phyloP scores from a whole-genome alignment of 2,888 invertebrate species.

The Amphiduros pacificus region DNA sequence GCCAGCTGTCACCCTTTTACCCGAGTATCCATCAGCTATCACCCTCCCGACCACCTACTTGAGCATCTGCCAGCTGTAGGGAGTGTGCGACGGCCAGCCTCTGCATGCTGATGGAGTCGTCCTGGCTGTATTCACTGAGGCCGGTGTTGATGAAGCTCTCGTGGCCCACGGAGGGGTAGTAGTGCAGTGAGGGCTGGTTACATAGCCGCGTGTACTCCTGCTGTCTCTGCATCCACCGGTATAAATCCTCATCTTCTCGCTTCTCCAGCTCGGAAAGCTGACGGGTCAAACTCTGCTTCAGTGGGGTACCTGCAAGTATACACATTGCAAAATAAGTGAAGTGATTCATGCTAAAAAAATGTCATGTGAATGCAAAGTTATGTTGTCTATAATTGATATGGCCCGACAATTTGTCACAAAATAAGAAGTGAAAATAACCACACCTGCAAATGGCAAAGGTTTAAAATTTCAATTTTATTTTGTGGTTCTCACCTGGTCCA shows the following conservation, averaged over 20 bases:
- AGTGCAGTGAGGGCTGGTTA: constrained; percentile 23
- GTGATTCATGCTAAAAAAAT: no score
- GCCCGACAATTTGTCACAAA: no score
- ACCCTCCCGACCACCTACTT: no score
- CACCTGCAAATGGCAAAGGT: no score
- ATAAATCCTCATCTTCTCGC: constrained; percentile 76
- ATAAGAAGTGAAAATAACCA: no score
- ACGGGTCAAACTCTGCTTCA: constrained; percentile 29
- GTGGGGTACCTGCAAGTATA: constrained; percentile 34
- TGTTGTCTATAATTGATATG: no score
- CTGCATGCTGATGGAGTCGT: constrained; percentile 47
- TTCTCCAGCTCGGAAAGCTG: constrained; percentile 35
- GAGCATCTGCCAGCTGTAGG: constrained; percentile 78
- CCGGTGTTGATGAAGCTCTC: constrained; percentile 52
- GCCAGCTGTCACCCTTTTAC: no score
- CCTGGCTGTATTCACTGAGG: constrained; percentile 53
- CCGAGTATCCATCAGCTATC: no score
- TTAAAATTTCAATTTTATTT: no score
- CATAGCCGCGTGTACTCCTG: constrained; percentile 60
- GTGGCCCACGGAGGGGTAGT: constrained; percentile 39
- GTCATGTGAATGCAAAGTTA: no score
- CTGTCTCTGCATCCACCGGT: constrained; percentile 92
- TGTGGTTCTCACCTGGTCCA: no score
- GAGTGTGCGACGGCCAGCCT: constrained; percentile 46
- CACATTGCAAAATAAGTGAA: no score